Evolutionary conservation across 2,113 vertebrate species (phyloP).

Genomic region (Micromys minutus): DNA sequence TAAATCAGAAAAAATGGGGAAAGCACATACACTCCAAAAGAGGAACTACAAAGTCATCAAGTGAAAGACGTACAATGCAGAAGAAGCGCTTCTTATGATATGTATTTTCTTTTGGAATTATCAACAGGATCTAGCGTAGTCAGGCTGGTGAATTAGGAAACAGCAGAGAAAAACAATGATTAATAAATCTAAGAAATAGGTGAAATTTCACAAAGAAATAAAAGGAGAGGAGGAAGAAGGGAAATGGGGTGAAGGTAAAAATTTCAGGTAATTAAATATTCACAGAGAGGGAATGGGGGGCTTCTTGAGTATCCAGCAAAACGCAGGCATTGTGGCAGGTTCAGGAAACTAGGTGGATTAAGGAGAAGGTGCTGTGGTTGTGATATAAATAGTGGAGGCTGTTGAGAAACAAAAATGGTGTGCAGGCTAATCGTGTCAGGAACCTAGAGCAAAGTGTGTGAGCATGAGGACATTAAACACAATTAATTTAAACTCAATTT

Average conservation of each 20-base stretch:
- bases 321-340: background rate
- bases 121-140: background rate
- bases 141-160: background rate
- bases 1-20: background rate
- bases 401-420: background rate
- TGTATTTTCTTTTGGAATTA: background rate
- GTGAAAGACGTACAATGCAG: background rate
- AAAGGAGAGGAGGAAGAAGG: background rate
- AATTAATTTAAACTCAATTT: background rate
- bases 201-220: background rate
- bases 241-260: background rate
- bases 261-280: background rate
- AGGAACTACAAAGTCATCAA: background rate
- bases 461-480: background rate
- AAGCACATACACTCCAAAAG: background rate
- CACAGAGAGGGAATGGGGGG: background rate
- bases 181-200: background rate
- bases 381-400: background rate
- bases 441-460: background rate
- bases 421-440: background rate
- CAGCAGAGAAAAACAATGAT: background rate
- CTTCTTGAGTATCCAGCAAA: background rate
- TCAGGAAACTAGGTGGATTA: background rate
- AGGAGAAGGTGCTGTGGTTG: background rate
- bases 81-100: too few relatives aligned